Base-by-base conservation (phyloP, 2,113 vertebrate genomes). In the Platysteira castanea region DNA sequence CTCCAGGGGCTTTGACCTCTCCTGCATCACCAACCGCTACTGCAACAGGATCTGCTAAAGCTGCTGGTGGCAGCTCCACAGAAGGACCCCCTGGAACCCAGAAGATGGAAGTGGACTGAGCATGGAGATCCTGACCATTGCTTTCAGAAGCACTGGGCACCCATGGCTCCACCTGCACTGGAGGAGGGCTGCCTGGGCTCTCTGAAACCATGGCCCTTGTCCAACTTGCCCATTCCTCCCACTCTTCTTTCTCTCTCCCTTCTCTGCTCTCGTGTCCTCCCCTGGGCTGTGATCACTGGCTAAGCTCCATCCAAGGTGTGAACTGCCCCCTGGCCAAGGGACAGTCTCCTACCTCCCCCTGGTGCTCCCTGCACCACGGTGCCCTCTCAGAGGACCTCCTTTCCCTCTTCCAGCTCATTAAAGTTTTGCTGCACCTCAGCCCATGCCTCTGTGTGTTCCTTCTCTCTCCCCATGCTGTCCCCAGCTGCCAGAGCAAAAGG, bases 401-500 rank as follows among this genome's bases (percentile, higher is more conserved):
- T 75, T 49, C 9, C 30, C 7, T 84, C n/a, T 87, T 84, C 4
- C 5, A 17, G n/a, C n/a, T 67, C 87, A 91, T 31, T 93, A 93
- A 95, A 91, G 27, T 77, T 81, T 67, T 88, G 9, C 8, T 81
- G 91, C 94, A 93, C 88, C 42, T 5, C 31, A 73, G 27, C 11
- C 39, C 44, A 24, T 37, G 59, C 3, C 24, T 93, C 31, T 42
- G 42, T 8, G 52, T 88, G 13, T 3, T 93, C n/a, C n/a, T 68
- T 81, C 12, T 44, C n/a, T 42, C n/a, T 44, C 11, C 9, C 3
- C 7, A 7, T 0, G 0, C 7, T 59, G 13, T 69, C 5, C 7
- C 33, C 20, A 33, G 14, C n/a, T 84, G 44, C 16, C 18, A 33
- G 47, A 21, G 14, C 16, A 28, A 52, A 16, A 57, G 30, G 13